These are phyloP conservation scores for Sceloporus undulatus DNA, from an alignment of 2,113 vertebrate species.

Conservation along the genomic window DNA sequence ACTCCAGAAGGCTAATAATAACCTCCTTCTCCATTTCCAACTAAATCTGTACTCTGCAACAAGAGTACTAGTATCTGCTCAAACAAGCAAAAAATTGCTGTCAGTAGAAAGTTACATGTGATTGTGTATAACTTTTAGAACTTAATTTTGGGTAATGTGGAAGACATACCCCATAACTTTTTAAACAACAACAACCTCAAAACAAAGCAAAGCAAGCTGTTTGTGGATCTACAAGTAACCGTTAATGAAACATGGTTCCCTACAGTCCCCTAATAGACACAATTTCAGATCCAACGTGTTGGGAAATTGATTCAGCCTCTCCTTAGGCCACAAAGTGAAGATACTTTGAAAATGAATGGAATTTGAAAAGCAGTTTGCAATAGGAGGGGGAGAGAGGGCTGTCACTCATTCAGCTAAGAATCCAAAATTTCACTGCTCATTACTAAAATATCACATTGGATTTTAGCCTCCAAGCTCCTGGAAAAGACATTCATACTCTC, in stretches of 20 bases:
- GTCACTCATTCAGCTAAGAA: not conserved
- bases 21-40: no score
- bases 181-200: no score
- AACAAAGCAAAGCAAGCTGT: no score
- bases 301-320: no score
- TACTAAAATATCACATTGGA: not conserved
- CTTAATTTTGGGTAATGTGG: no score
- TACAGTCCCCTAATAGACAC: no score
- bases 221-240: not conserved
- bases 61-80: no score
- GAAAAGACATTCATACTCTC: not conserved
- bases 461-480: not conserved
- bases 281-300: no score
- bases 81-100: not conserved
- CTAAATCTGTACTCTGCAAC: no score
- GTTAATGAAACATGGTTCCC: not conserved
- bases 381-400: no score
- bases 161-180: no score
- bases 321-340: not conserved
- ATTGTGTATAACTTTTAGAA: not conserved
- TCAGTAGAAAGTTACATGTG: not conserved
- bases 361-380: not conserved
- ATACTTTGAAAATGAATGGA: not conserved
- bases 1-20: not conserved
- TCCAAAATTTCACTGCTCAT: not conserved